phyloP scores from a whole-genome alignment of 1,140 invertebrate species.

The Anoplophora glabripennis region DNA sequence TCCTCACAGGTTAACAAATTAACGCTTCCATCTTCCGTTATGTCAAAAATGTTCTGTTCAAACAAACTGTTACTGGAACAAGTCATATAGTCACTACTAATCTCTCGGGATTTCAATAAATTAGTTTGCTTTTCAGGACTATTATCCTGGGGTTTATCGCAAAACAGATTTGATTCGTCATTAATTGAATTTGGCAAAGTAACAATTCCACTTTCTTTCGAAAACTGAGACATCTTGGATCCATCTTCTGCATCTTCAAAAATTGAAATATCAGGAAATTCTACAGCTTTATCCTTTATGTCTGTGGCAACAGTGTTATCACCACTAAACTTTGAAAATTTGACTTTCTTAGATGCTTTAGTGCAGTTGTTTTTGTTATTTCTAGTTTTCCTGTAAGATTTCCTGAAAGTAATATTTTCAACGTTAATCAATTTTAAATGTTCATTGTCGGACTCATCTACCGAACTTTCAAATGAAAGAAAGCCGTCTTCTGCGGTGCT shows the following conservation, averaged over 20 bases:
- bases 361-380: slow-evolving; percentile 3
- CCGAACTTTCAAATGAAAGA: slow-evolving; percentile 29
- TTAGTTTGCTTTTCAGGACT: background rate
- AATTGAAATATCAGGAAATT: background rate
- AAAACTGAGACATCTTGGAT: background rate
- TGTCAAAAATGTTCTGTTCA: slow-evolving; percentile 37
- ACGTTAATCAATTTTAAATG: slow-evolving; percentile 17
- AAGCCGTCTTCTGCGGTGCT: slow-evolving; percentile 10
- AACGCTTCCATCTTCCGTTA: slow-evolving; percentile 14
- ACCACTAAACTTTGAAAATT: slow-evolving; percentile 1
- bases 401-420: slow-evolving; percentile 30
- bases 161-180: no score
- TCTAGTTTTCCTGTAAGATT: slow-evolving; percentile 17
- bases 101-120: slow-evolving; percentile 19
- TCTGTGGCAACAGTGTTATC: background rate
- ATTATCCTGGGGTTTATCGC: background rate
- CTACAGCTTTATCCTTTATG: slow-evolving; percentile 2
- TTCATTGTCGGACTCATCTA: slow-evolving; percentile 29
- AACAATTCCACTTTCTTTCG: slow-evolving; percentile 39
- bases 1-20: background rate
- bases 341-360: background rate
- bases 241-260: no score
- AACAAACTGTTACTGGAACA: slow-evolving; percentile 35
- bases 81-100: slow-evolving; percentile 43
- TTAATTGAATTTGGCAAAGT: slow-evolving; percentile 18